Evolutionary conservation across 2,113 vertebrate species (phyloP).

Genomic region (Pseudorhombus dupliciocellatus): DNA sequence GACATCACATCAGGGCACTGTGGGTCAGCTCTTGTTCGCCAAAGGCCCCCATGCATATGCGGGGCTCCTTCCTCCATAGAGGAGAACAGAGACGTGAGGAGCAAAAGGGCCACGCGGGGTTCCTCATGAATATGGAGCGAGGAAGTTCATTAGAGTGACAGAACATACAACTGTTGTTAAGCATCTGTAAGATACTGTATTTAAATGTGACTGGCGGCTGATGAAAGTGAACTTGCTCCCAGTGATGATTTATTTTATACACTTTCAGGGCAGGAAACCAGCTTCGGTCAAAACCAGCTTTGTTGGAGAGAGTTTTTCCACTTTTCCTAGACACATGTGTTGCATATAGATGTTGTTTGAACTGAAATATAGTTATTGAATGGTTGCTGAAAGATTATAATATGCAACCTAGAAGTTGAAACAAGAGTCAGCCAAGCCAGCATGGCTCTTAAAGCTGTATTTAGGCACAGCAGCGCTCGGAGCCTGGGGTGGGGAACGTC

Average conservation of each 20-base stretch:
- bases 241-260: background rate
- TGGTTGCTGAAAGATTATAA: background rate
- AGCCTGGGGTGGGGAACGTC: background rate
- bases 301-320: background rate
- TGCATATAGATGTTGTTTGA: background rate
- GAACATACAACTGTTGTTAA: too few species aligned
- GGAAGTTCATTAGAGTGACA: background rate
- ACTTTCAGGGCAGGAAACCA: background rate
- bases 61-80: conserved; percentile 16
- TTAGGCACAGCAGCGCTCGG: background rate
- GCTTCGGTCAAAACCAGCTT: background rate
- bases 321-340: background rate
- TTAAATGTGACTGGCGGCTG: background rate
- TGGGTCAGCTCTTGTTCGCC: conserved; percentile 43
- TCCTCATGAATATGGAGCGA: conserved; percentile 14
- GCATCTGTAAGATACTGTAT: background rate
- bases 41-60: conserved; percentile 33
- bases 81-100: background rate
- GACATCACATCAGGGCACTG: conserved; percentile 47
- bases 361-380: background rate
- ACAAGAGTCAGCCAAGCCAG: background rate
- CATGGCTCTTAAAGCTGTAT: conserved; percentile 1
- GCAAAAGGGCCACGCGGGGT: conserved; percentile 20
- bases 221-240: background rate
- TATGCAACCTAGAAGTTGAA: background rate